Conservation (phyloP, 2,113 vertebrate genomes). For the Martes martes region DNA sequence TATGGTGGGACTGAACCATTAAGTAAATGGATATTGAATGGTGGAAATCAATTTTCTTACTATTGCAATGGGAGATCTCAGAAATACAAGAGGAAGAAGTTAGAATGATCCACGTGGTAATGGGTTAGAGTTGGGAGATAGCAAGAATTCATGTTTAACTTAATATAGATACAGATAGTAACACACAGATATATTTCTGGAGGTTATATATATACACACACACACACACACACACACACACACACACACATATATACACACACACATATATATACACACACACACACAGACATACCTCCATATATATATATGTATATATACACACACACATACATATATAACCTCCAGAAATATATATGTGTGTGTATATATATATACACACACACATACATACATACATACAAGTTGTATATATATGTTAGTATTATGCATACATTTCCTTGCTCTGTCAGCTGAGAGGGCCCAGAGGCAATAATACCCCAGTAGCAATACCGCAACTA, state of each 20-base stretch:
- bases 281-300: too few relatives aligned
- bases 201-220: too few relatives aligned
- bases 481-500: background rate
- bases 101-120: background rate
- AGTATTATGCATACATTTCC: background rate
- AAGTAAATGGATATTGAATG: background rate
- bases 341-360: too few relatives aligned
- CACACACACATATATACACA: too few relatives aligned
- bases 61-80: background rate
- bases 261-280: too few relatives aligned
- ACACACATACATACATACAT: too few relatives aligned
- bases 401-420: background rate
- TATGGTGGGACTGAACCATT: background rate
- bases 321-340: too few relatives aligned
- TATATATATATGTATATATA: too few relatives aligned
- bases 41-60: background rate
- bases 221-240: too few relatives aligned
- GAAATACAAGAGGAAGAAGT: background rate
- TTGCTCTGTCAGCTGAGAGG: background rate
- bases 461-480: background rate
- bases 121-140: background rate
- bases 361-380: too few relatives aligned
- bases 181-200: background rate
- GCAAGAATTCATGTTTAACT: background rate
- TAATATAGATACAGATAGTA: background rate